Evolutionary conservation across 2,888 invertebrate genomes (phyloP).

Genomic region (Phasia obesa): DNA sequence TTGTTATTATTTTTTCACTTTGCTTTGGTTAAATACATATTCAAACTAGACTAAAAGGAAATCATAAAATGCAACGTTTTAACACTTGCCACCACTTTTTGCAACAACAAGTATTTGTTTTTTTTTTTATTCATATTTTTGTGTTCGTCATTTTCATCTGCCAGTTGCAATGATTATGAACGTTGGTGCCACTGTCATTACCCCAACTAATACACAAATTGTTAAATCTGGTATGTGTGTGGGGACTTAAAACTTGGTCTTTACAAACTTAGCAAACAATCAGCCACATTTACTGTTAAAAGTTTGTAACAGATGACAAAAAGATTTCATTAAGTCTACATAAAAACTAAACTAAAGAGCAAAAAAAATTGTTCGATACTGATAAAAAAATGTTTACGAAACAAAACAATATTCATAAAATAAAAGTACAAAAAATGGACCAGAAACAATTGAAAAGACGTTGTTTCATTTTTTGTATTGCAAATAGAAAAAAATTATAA

Average conservation of each 20-base stretch:
- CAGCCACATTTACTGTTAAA: slow-evolving; percentile 71
- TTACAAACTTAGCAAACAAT: slow-evolving; percentile 54
- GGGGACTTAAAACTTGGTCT: slow-evolving; percentile 53
- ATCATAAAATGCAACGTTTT: slow-evolving; percentile 69
- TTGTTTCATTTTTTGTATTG: slow-evolving; percentile 29
- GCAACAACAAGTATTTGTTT: slow-evolving; percentile 27
- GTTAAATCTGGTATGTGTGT: background rate
- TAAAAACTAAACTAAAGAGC: slow-evolving; percentile 63
- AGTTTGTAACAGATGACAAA: slow-evolving; percentile 78
- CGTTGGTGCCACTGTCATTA: slow-evolving; percentile 55
- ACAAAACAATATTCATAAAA: slow-evolving; percentile 55
- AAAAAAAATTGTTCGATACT: slow-evolving; percentile 31
- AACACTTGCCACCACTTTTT: slow-evolving; percentile 51
- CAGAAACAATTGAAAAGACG: slow-evolving; percentile 71
- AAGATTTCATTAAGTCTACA: slow-evolving; percentile 80
- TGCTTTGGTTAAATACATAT: background rate
- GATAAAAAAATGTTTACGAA: slow-evolving; percentile 13
- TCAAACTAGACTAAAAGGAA: slow-evolving; percentile 61
- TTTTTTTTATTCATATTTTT: background rate
- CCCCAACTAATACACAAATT: slow-evolving; percentile 8
- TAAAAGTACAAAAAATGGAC: slow-evolving; percentile 37
- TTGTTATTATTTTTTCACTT: background rate
- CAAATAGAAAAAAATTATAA: slow-evolving; percentile 21
- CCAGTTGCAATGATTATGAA: slow-evolving; percentile 65
- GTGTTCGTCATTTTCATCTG: slow-evolving; percentile 48